Conservation (phyloP, 1,140 invertebrate species). For the Drosophila sp. region DNA sequence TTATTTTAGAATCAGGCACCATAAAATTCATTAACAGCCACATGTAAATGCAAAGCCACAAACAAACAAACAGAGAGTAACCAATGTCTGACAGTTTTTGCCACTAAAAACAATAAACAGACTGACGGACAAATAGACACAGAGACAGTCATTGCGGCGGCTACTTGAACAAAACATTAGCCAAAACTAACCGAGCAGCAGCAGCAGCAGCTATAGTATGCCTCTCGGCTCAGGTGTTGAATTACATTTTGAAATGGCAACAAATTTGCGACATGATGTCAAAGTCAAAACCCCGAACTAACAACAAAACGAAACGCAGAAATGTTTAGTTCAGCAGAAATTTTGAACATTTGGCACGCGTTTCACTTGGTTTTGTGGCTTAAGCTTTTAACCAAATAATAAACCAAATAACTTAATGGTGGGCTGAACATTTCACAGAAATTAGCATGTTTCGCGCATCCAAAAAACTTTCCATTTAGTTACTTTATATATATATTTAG, state of each 20-base stretch:
- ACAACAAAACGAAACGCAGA: conserved; percentile 13
- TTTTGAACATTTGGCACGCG: conserved; percentile 51
- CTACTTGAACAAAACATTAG: conserved; percentile 28
- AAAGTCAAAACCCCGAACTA: conserved; percentile 46
- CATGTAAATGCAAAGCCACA: conserved; percentile 58
- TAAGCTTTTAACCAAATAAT: background rate
- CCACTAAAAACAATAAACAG: conserved; percentile 25
- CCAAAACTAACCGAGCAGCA: background rate
- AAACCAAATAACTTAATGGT: conserved; percentile 9
- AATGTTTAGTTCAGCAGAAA: conserved; percentile 54
- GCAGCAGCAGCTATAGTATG: background rate
- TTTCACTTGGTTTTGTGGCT: conserved; percentile 25
- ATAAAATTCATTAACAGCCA: conserved; percentile 71
- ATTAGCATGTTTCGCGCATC: conserved; percentile 3
- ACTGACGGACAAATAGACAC: conserved; percentile 37
- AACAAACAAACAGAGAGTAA: conserved; percentile 27
- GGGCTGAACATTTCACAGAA: background rate
- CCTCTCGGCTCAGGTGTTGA: conserved; percentile 30
- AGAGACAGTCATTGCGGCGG: conserved; percentile 32
- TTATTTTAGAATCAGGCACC: conserved; percentile 33
- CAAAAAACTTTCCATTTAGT: background rate
- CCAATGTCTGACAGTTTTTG: conserved; percentile 31
- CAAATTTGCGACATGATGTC: conserved; percentile 70
- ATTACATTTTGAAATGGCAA: conserved; percentile 52
- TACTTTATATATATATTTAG: background rate